A percentile compares a stretch with the other conserved stretches of the same genome.
These are phyloP conservation scores for Cotesia typhae DNA, from an alignment of 1,140 invertebrate species.

Conservation along the genomic window DNA sequence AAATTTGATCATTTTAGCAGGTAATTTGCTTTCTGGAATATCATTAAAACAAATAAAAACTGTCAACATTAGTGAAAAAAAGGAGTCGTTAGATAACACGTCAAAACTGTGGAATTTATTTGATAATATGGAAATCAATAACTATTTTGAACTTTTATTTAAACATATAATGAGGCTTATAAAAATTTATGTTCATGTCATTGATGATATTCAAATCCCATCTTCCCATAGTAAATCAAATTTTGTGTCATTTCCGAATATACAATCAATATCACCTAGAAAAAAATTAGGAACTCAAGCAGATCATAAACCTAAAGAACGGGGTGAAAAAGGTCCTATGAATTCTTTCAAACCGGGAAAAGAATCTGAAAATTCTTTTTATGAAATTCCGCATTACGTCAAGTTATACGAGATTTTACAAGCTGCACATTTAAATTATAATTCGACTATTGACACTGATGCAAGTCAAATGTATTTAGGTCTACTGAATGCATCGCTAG, in stretches of 20 bases:
- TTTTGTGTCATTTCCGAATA: slow-evolving; percentile 66
- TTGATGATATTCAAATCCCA: slow-evolving; percentile 71
- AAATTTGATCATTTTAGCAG: slow-evolving; percentile 70
- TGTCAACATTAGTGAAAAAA: slow-evolving; percentile 41
- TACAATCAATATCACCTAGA: slow-evolving; percentile 68
- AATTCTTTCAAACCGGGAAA: slow-evolving; percentile 44
- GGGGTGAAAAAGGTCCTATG: slow-evolving; percentile 46
- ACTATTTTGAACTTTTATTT: slow-evolving; percentile 71
- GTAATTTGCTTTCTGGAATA: slow-evolving; percentile 74
- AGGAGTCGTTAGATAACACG: slow-evolving; percentile 30
- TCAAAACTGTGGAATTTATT: slow-evolving; percentile 68
- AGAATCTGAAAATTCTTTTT: slow-evolving; percentile 71
- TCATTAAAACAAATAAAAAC: slow-evolving; percentile 54
- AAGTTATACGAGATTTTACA: slow-evolving; percentile 79
- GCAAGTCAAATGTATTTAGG: slow-evolving; percentile 79
- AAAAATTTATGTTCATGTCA: slow-evolving; percentile 79
- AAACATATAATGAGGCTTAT: slow-evolving; percentile 75
- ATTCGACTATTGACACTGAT: slow-evolving; percentile 77
- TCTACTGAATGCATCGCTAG: slow-evolving; percentile 73
- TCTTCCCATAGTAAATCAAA: slow-evolving; percentile 61
- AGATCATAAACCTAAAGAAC: slow-evolving; percentile 56
- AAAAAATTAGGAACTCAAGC: slow-evolving; percentile 52
- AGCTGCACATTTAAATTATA: slow-evolving; percentile 82
- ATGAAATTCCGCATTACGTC: slow-evolving; percentile 77
- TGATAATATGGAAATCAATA: slow-evolving; percentile 62